Conservation (phyloP, 2,797 vertebrate genomes). For the Myotis vivesi region DNA sequence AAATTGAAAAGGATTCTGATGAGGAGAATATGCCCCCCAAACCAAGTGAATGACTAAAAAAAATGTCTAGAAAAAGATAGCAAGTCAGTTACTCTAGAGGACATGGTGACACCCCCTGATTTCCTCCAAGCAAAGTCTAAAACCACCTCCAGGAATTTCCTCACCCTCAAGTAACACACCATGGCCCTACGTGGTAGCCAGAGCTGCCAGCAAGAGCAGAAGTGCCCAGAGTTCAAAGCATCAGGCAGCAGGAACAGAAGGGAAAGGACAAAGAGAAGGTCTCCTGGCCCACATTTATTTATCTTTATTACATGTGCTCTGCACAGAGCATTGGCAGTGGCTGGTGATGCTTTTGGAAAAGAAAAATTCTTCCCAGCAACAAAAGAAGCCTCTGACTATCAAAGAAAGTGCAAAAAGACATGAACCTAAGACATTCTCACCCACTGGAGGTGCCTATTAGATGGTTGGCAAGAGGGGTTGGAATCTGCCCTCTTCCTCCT, state of each 20-base stretch:
- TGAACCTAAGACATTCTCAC: slow-evolving; percentile 25
- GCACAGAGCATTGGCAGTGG: background rate
- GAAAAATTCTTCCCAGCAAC: background rate
- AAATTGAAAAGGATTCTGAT: background rate
- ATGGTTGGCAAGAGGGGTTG: background rate
- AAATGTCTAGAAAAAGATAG: slow-evolving; percentile 25
- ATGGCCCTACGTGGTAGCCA: background rate
- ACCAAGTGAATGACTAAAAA: background rate
- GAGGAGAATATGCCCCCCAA: background rate
- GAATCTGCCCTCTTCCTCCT: slow-evolving; percentile 5
- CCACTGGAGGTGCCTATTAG: background rate
- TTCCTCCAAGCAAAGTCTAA: slow-evolving; percentile 29
- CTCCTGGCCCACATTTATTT: background rate
- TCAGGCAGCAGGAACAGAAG: background rate
- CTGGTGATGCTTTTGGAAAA: background rate
- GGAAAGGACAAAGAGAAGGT: background rate
- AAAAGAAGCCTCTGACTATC: slow-evolving; percentile 10
- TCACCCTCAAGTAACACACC: background rate
- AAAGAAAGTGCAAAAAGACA: slow-evolving; percentile 41
- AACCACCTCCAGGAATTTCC: slow-evolving; percentile 15
- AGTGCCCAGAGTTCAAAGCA: slow-evolving; percentile 47
- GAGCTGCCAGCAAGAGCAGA: background rate
- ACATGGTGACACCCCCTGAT: background rate
- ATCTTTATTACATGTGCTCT: slow-evolving; percentile 39
- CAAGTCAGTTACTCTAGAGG: background rate